Evolutionary conservation across 2,113 vertebrate species (phyloP).

Genomic region (Charadrius vociferus): DNA sequence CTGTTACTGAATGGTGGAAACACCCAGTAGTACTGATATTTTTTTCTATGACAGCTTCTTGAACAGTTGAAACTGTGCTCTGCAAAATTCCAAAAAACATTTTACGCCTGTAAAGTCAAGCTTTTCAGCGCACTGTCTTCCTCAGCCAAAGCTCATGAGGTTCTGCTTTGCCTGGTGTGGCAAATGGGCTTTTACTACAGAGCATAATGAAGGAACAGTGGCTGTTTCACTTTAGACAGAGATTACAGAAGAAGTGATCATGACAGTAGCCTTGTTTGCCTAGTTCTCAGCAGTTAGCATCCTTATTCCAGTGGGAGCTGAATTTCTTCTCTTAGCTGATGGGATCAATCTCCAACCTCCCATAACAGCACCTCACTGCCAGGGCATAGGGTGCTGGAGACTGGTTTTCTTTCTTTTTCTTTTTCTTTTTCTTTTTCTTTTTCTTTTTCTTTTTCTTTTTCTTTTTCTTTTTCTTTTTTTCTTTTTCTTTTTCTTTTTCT

Average conservation of each 20-base stretch:
- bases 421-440: no score
- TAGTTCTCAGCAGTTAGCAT: neutral
- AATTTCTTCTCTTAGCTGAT: neutral
- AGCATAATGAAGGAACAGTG: rapidly evolving
- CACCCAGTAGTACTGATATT: neutral
- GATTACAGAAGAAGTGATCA: neutral
- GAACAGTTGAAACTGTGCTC: neutral
- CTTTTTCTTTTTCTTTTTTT: no score
- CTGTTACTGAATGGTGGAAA: neutral
- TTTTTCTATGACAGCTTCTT: neutral
- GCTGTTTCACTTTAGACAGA: neutral
- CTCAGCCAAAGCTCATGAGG: neutral
- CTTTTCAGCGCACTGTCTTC: neutral
- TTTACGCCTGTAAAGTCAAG: neutral
- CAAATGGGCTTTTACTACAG: neutral
- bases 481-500: no score
- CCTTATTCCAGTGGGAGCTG: neutral
- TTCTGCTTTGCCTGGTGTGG: neutral
- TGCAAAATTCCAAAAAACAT: neutral
- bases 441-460: no score
- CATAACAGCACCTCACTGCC: neutral
- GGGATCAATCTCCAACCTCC: neutral
- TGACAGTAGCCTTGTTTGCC: neutral
- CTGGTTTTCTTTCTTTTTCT: no score
- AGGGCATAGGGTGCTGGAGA: neutral